A percentile compares a stretch with the other conserved stretches of the same genome.
Conservation (phyloP, 2,888 invertebrate genomes). For the Ectemnius cavifrons region DNA sequence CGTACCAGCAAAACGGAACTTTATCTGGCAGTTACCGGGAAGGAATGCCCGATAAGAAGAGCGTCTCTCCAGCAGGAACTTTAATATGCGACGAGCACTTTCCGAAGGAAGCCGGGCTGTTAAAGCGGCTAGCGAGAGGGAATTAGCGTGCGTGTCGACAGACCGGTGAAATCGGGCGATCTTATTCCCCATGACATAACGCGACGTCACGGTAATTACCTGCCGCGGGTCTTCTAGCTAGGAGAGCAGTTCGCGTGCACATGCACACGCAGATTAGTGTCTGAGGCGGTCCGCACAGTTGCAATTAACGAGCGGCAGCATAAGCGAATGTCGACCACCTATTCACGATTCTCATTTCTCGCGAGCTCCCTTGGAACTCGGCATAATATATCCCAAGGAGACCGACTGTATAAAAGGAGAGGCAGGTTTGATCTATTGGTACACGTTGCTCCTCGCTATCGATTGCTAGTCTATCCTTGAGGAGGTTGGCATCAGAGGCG, state of each 20-base stretch:
- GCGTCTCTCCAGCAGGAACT: background rate
- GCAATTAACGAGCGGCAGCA: slow-evolving; percentile 42
- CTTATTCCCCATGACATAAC: slow-evolving; percentile 60
- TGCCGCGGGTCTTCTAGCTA: slow-evolving; percentile 28
- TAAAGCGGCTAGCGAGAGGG: slow-evolving; percentile 5
- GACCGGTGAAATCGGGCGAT: slow-evolving; percentile 17
- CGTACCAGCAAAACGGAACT: background rate
- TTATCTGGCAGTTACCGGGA: slow-evolving; percentile 14
- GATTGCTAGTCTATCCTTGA: no score
- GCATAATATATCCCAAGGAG: background rate
- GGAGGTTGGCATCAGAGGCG: background rate
- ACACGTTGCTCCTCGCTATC: no score
- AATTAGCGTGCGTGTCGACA: background rate
- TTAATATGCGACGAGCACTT: background rate
- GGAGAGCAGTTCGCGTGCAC: slow-evolving; percentile 47
- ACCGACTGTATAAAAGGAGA: no score
- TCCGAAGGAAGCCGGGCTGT: background rate
- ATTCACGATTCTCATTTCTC: slow-evolving; percentile 2
- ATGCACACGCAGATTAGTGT: slow-evolving; percentile 19
- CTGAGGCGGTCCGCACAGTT: slow-evolving; percentile 4
- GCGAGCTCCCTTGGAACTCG: background rate
- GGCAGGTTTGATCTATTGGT: no score
- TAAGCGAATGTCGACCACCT: slow-evolving; percentile 16
- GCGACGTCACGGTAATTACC: slow-evolving; percentile 67
- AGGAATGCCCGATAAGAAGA: slow-evolving; percentile 37